Percentiles rank a stretch among this genome's conserved stretches.
These are phyloP conservation scores for Holacanthella duospinosa DNA, from an alignment of 2,888 invertebrate species.

Conservation along the genomic window DNA sequence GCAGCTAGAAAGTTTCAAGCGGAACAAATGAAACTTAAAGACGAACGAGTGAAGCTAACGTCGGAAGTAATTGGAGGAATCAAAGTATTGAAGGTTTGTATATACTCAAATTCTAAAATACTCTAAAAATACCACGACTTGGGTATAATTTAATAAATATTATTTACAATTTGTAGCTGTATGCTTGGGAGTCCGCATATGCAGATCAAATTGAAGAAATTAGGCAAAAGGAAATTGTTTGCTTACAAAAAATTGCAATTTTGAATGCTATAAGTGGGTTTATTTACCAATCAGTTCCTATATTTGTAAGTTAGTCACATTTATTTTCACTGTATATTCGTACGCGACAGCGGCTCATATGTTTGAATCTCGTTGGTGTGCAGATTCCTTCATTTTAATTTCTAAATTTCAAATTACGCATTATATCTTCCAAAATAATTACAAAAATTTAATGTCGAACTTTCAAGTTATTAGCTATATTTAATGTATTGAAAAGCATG, in stretches of 20 bases:
- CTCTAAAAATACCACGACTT: neutral
- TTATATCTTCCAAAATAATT: too few species aligned
- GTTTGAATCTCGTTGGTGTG: too few species aligned
- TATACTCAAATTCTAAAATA: too few species aligned
- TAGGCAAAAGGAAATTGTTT: neutral
- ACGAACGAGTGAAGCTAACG: neutral
- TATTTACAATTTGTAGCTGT: neutral
- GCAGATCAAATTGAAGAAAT: neutral
- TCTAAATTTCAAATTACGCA: too few species aligned
- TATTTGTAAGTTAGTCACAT: neutral
- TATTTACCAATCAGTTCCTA: neutral
- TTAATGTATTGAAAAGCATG: too few species aligned
- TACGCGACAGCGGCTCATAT: too few species aligned
- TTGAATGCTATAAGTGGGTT: neutral
- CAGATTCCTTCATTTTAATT: too few species aligned
- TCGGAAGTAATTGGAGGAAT: slow-evolving; percentile 3
- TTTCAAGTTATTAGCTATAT: too few species aligned
- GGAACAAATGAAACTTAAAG: slow-evolving; percentile 1
- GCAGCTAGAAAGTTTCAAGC: neutral
- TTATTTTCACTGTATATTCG: too few species aligned
- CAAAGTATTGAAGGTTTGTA: slow-evolving; percentile 7
- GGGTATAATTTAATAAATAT: neutral
- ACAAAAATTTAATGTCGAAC: too few species aligned
- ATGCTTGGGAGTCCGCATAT: neutral
- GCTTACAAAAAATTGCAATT: neutral